Conservation (phyloP, 37 sponge, comb jelly and placozoan genomes). For the Cladorhizidae sp. region DNA sequence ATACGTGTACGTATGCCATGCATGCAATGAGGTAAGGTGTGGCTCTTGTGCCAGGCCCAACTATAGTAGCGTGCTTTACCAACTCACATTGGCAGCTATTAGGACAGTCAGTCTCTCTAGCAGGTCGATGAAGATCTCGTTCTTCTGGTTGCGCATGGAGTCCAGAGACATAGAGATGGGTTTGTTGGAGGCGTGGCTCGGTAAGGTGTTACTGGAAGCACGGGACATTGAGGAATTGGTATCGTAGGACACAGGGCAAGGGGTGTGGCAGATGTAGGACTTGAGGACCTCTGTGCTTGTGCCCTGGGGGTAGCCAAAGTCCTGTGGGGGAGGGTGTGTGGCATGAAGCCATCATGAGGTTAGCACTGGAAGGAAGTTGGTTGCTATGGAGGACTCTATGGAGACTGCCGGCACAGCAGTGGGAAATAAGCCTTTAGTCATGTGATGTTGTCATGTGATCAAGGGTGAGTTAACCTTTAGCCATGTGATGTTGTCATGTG, state of each 20-base stretch:
- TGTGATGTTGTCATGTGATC: no score
- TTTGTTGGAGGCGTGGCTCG: slow-evolving; percentile 85
- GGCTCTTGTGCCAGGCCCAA: no score
- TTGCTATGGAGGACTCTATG: no score
- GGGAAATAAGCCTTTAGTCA: no score
- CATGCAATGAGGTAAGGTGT: no score
- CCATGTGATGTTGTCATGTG: no score
- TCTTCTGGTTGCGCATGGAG: slow-evolving; percentile 70
- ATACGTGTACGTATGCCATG: no score
- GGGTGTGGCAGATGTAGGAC: slow-evolving; percentile 85
- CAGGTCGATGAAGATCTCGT: slow-evolving; percentile 94
- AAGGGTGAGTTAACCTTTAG: no score
- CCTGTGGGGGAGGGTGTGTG: slow-evolving; percentile 52
- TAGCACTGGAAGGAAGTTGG: no score
- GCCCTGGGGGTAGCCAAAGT: slow-evolving; percentile 92
- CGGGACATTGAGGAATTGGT: neutral
- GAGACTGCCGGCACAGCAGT: no score
- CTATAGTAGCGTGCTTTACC: no score
- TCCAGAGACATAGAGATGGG: slow-evolving; percentile 84
- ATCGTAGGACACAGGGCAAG: slow-evolving; percentile 61
- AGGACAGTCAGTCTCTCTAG: slow-evolving; percentile 89
- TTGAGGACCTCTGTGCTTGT: slow-evolving; percentile 91
- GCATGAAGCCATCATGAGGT: no score
- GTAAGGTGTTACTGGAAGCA: slow-evolving; percentile 48
- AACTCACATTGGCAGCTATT: slow-evolving; percentile 80